Percentiles rank a stretch among this genome's conserved stretches.
Evolutionary conservation across 1,140 invertebrate genomes (phyloP).

Genomic region (Thaumatotibia leucotreta): DNA sequence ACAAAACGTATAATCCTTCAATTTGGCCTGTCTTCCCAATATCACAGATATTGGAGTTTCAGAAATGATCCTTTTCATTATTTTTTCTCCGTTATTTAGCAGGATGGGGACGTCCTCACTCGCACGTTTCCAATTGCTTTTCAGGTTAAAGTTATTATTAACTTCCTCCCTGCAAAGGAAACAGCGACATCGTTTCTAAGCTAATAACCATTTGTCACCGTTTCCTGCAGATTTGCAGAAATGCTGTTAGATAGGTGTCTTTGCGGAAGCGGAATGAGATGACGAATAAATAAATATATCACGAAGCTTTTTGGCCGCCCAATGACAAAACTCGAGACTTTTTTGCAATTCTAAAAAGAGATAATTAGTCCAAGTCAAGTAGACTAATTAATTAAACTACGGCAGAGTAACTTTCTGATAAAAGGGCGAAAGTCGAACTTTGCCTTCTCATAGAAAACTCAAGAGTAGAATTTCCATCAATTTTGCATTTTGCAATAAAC

Average conservation of each 20-base stretch:
- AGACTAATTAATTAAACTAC: constrained; percentile 7
- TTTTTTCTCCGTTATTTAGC: constrained; percentile 1
- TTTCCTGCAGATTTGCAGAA: not conserved
- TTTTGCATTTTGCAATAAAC: not conserved
- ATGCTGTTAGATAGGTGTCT: not conserved
- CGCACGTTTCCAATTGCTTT: constrained; percentile 2
- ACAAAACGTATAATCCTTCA: constrained; percentile 55
- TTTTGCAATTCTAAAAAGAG: not conserved
- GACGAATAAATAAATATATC: not conserved
- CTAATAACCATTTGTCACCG: constrained; percentile 11
- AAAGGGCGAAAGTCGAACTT: not conserved
- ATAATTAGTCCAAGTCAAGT: not conserved
- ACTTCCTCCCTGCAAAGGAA: constrained; percentile 2
- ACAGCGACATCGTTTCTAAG: constrained; percentile 11
- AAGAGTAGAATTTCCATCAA: not conserved
- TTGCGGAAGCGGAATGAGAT: not conserved
- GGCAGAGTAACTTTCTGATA: constrained; percentile 1
- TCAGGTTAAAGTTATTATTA: constrained; percentile 10
- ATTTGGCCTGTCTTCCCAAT: constrained; percentile 49
- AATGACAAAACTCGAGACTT: not conserved
- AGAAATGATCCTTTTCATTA: constrained; percentile 9
- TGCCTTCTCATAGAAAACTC: not conserved
- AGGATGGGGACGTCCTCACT: not conserved
- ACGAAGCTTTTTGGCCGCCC: not conserved
- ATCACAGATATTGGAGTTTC: constrained; percentile 13